phyloP scores from a whole-genome alignment of 2,113 vertebrate species.

The Oryzias javanicus region DNA sequence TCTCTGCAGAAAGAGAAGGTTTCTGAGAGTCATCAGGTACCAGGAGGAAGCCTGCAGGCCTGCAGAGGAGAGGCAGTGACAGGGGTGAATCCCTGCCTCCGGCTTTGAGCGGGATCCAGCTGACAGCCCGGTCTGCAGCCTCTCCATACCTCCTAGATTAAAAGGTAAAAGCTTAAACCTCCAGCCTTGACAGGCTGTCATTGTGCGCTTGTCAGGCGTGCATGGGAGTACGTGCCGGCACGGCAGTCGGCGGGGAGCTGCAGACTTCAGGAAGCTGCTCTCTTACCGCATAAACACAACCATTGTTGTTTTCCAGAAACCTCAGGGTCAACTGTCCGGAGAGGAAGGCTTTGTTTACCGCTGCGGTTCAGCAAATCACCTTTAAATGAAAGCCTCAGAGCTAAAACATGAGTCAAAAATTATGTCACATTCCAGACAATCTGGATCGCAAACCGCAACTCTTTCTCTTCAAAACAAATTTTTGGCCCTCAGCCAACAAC shows the following conservation, averaged over 20 bases:
- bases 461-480: no score
- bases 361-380: slow-evolving; percentile 10
- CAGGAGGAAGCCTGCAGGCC: no score
- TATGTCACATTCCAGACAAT: not conserved
- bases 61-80: not conserved
- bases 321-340: slow-evolving; percentile 6
- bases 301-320: slow-evolving; percentile 20
- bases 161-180: slow-evolving; percentile 39
- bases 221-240: slow-evolving; percentile 9
- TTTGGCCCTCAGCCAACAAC: no score
- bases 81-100: slow-evolving; percentile 19
- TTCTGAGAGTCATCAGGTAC: no score
- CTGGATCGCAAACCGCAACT: not conserved
- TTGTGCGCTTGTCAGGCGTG: slow-evolving; percentile 34
- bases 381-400: not conserved
- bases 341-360: slow-evolving; percentile 17
- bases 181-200: slow-evolving; percentile 45
- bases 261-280: slow-evolving; percentile 39
- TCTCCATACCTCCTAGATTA: slow-evolving; percentile 17
- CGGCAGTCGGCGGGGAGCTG: slow-evolving; percentile 22
- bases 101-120: slow-evolving; percentile 2
- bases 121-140: slow-evolving; percentile 15
- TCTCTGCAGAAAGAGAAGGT: no score
- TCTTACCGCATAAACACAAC: slow-evolving; percentile 23
- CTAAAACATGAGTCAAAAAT: slow-evolving; percentile 7